Conservation (phyloP, 53 echinoderm and acorn worm species). For the Glandiceps talaboti region DNA sequence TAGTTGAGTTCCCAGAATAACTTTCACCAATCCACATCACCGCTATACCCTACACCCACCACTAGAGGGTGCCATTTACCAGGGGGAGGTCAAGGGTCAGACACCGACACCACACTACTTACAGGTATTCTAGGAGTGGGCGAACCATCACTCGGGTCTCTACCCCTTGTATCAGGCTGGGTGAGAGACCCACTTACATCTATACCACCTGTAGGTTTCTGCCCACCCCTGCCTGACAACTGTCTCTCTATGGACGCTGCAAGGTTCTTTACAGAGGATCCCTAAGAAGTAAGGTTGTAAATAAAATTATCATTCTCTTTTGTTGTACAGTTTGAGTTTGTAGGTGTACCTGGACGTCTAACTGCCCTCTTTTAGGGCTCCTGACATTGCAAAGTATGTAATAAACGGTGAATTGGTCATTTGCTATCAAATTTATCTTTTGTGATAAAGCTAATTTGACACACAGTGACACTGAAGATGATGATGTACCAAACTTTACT, state of each 20-base stretch:
- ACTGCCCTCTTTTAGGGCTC: too few relatives aligned
- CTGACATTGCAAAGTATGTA: too few relatives aligned
- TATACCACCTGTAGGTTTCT: conserved; percentile 80
- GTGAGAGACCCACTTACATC: conserved; percentile 52
- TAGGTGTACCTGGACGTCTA: too few relatives aligned
- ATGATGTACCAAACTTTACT: too few relatives aligned
- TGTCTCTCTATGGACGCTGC: conserved; percentile 63
- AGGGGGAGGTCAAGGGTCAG: too few relatives aligned
- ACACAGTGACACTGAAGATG: too few relatives aligned
- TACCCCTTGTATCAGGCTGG: conserved; percentile 36
- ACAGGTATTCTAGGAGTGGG: conserved; percentile 97
- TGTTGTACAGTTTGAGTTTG: neutral
- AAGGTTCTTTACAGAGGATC: conserved; percentile 56
- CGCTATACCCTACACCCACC: too few relatives aligned
- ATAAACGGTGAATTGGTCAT: too few relatives aligned
- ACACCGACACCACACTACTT: conserved; percentile 12
- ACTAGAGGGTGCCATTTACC: conserved; percentile 28
- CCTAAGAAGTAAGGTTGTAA: conserved; percentile 17
- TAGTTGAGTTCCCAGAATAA: too few relatives aligned
- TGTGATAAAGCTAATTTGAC: too few relatives aligned
- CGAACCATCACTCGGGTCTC: conserved; percentile 17
- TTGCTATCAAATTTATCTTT: too few relatives aligned
- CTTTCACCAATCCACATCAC: too few relatives aligned
- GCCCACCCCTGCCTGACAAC: conserved; percentile 39
- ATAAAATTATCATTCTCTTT: neutral